Percentiles rank a stretch among this genome's conserved stretches.
These are phyloP conservation scores for Hycleus cichorii DNA, from an alignment of 1,140 invertebrate genomes.

Conservation along the genomic window DNA sequence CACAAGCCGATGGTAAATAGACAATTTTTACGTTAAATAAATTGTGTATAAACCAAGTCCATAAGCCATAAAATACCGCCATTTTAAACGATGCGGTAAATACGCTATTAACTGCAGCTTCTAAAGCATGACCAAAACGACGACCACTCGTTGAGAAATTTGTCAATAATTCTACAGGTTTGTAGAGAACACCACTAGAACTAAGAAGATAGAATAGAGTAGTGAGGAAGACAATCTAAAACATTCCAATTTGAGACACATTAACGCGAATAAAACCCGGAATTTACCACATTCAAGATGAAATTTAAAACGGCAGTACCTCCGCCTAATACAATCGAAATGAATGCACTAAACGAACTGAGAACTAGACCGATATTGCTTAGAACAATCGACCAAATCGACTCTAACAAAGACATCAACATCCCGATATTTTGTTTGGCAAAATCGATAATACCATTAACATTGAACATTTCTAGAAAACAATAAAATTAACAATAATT, in stretches of 20 bases:
- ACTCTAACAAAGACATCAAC: conserved; percentile 81
- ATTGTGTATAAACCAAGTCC: conserved; percentile 96
- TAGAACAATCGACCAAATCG: conserved; percentile 86
- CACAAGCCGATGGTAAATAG: conserved; percentile 88
- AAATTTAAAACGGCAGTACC: conserved; percentile 92
- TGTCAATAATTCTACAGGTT: conserved; percentile 80
- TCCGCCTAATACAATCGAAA: conserved; percentile 84
- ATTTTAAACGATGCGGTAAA: conserved; percentile 95
- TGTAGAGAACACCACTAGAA: conserved; percentile 81
- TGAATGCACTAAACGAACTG: conserved; percentile 72
- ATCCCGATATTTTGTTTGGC: conserved; percentile 89
- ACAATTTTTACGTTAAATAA: conserved; percentile 92
- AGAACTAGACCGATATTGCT: conserved; percentile 90
- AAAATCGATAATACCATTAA: conserved; percentile 69
- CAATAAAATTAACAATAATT: neutral
- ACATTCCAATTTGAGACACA: conserved; percentile 2
- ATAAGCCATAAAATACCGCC: conserved; percentile 93
- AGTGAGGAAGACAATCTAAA: conserved; percentile 89
- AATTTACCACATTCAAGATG: conserved; percentile 74
- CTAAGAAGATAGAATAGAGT: conserved; percentile 92
- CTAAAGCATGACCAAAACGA: conserved; percentile 69
- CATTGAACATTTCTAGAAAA: conserved; percentile 61
- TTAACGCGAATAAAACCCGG: conserved; percentile 3
- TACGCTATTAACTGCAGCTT: conserved; percentile 69
- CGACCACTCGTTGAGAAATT: conserved; percentile 63